Evolutionary conservation across 2,888 invertebrate species (phyloP).

Genomic region (Oxycera nigricornis): DNA sequence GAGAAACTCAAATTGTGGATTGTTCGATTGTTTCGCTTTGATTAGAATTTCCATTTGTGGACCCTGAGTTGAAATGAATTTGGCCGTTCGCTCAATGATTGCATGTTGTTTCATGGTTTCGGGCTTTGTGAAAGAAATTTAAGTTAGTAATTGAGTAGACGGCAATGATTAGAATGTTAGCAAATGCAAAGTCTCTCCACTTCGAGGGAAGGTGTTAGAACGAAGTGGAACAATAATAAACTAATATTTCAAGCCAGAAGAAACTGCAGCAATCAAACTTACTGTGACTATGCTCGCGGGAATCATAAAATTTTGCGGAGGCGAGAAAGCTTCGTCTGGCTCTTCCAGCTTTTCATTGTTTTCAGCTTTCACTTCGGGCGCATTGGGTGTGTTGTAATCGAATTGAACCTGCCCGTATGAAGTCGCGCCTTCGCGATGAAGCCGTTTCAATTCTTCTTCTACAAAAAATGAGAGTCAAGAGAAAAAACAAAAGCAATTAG

Average conservation of each 20-base stretch:
- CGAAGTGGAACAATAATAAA: background rate
- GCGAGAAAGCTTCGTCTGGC: conserved; percentile 77
- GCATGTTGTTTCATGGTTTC: conserved; percentile 86
- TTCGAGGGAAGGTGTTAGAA: background rate
- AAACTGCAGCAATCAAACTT: conserved; percentile 53
- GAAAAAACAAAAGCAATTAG: background rate
- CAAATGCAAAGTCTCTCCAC: too few species aligned
- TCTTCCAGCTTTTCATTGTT: conserved; percentile 68
- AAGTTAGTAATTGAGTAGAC: conserved; percentile 31
- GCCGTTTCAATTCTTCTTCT: conserved; percentile 93
- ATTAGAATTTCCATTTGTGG: conserved; percentile 98
- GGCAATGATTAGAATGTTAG: too few species aligned
- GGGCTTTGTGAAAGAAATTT: conserved; percentile 68
- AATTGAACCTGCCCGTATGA: conserved; percentile 77
- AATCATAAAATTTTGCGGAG: conserved; percentile 76
- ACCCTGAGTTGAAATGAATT: conserved; percentile 88
- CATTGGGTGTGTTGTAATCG: conserved; percentile 70
- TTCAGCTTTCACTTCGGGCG: conserved; percentile 62
- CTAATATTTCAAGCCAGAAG: background rate
- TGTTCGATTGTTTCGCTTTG: conserved; percentile 95
- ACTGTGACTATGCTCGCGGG: conserved; percentile 78
- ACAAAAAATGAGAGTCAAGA: conserved; percentile 55
- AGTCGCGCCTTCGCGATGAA: conserved; percentile 72
- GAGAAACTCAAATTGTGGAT: conserved; percentile 92
- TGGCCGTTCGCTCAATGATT: conserved; percentile 93